Conservation (phyloP, 1,140 invertebrate genomes). For the Melipona quadrifasciata region DNA sequence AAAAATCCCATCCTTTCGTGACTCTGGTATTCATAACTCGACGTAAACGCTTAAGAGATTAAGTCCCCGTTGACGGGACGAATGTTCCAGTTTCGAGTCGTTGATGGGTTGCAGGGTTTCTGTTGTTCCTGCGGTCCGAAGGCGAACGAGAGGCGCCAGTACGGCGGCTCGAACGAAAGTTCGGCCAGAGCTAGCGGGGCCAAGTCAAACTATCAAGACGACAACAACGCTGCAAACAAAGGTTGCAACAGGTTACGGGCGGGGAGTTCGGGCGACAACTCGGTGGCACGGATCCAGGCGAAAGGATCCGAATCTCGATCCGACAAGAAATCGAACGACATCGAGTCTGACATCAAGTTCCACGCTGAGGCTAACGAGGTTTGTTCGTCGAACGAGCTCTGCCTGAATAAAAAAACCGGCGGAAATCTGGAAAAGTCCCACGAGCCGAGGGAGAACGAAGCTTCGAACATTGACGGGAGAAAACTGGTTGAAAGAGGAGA, state of each 20-base stretch:
- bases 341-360: too few relatives aligned
- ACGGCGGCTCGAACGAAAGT: constrained; percentile 23
- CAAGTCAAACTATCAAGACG: constrained; percentile 47
- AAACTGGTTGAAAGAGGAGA: too few relatives aligned
- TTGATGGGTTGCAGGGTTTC: constrained; percentile 27
- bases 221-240: constrained; percentile 30
- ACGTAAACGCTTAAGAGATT: too few relatives aligned
- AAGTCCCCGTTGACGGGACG: too few relatives aligned
- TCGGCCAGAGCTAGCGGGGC: constrained; percentile 20
- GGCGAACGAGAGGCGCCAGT: constrained; percentile 51
- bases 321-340: neutral
- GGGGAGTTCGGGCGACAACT: constrained; percentile 26
- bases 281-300: constrained; percentile 47
- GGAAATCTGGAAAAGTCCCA: too few relatives aligned
- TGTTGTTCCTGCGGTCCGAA: constrained; percentile 78
- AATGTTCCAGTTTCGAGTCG: too few relatives aligned
- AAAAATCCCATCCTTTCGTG: too few relatives aligned
- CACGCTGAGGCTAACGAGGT: neutral
- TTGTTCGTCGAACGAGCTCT: neutral
- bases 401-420: neutral
- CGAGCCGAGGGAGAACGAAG: neutral
- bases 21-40: too few relatives aligned
- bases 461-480: neutral
- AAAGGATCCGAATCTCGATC: neutral
- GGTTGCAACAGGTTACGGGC: constrained; percentile 55